Conservation (phyloP, 2,888 invertebrate species). For the Drosophila neotestacea region DNA sequence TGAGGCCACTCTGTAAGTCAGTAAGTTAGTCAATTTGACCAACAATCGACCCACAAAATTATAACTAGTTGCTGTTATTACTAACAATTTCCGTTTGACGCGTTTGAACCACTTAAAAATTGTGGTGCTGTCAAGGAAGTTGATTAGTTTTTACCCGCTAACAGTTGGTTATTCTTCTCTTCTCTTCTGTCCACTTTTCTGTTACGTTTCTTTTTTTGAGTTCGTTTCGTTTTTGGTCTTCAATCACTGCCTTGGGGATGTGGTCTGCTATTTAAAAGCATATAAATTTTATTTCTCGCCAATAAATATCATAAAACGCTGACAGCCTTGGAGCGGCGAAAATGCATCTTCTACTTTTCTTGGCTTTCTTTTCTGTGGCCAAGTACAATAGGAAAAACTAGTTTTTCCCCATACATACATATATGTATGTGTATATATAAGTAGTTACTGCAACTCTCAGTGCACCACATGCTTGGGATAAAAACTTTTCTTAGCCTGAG, state of each 20-base stretch:
- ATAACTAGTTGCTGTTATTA: conserved; percentile 34
- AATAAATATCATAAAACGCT: conserved; percentile 58
- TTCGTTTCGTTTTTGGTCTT: conserved; percentile 15
- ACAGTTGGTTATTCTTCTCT: conserved; percentile 11
- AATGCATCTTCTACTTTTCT: conserved; percentile 22
- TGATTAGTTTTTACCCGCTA: conserved; percentile 46
- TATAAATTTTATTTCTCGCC: conserved; percentile 59
- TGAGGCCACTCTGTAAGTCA: conserved; percentile 10
- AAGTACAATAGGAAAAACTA: conserved; percentile 52
- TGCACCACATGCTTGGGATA: conserved; percentile 49
- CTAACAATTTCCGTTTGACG: conserved; percentile 58
- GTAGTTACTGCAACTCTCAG: conserved; percentile 49
- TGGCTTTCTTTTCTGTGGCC: conserved; percentile 37
- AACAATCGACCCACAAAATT: conserved; percentile 24
- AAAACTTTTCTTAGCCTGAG: conserved; percentile 44
- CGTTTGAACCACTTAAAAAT: conserved; percentile 40
- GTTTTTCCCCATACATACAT: conserved; percentile 37
- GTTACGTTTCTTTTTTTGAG: not conserved
- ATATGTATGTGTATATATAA: not conserved
- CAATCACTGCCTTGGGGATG: conserved; percentile 46
- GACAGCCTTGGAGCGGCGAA: conserved; percentile 42
- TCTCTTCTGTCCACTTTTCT: not conserved
- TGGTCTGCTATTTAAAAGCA: conserved; percentile 44
- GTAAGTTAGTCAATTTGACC: conserved; percentile 19
- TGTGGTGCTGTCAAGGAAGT: conserved; percentile 56